A percentile compares a stretch with the other conserved stretches of the same genome.
These are phyloP conservation scores for Gymnoscopelus microlampas DNA, from an alignment of 2,797 vertebrate species.

Conservation along the genomic window DNA sequence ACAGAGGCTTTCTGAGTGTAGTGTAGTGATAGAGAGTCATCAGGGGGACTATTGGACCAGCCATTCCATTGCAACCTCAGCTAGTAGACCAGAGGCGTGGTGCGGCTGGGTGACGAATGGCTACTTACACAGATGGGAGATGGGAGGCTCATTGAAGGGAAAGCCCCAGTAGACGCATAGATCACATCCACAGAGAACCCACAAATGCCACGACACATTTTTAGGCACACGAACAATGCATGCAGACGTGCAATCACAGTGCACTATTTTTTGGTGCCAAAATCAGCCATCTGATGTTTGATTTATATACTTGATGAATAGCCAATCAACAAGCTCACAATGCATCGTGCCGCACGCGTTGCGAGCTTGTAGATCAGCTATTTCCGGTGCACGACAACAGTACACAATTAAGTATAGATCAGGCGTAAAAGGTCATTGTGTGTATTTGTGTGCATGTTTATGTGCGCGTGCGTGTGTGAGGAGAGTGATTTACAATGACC, in stretches of 20 bases:
- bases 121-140: constrained; percentile 9
- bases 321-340: not conserved
- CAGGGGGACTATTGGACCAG: not conserved
- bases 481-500: constrained; percentile 71
- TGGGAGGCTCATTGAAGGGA: constrained; percentile 15
- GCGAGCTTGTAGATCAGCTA: too few relatives aligned
- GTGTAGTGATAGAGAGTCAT: too few relatives aligned
- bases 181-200: constrained; percentile 2
- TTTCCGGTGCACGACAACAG: not conserved
- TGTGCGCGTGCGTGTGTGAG: constrained; percentile 12
- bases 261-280: not conserved
- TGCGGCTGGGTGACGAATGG: constrained; percentile 10
- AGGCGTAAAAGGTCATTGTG: not conserved
- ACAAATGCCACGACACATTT: not conserved
- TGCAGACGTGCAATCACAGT: constrained; percentile 2
- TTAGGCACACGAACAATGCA: not conserved
- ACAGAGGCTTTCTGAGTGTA: too few relatives aligned
- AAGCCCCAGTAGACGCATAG: constrained; percentile 19
- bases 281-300: not conserved
- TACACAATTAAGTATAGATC: not conserved
- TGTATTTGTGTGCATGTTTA: constrained; percentile 23
- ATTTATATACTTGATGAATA: too few relatives aligned
- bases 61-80: constrained; percentile 16
- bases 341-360: not conserved
- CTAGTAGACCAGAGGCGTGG: not conserved